Conservation (phyloP, 2,113 vertebrate species). For the human (Homo sapiens) region DNA sequence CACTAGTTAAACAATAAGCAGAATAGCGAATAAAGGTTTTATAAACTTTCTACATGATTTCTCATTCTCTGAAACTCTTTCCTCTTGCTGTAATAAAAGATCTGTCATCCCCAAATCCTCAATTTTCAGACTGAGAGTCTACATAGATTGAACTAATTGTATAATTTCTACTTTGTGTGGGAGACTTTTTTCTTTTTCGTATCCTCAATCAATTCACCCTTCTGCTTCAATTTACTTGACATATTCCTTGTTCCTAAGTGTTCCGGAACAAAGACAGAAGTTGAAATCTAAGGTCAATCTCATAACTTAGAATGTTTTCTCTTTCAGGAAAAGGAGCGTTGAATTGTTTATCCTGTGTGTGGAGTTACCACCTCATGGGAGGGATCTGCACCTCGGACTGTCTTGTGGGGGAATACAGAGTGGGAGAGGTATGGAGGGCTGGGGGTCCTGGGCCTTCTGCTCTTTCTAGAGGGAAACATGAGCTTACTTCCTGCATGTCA, state of each 20-base stretch:
- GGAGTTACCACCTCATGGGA: conserved; percentile 83
- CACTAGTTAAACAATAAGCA: not conserved
- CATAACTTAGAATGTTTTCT: conserved; percentile 20
- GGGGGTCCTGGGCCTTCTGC: not conserved
- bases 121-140: not conserved
- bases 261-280: not conserved
- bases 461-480: too few relatives aligned
- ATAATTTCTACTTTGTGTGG: not conserved
- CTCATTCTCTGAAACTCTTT: not conserved
- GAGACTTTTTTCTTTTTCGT: not conserved
- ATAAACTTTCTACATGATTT: not conserved
- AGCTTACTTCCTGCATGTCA: not conserved
- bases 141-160: not conserved
- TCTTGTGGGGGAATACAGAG: conserved; percentile 86
- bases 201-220: not conserved
- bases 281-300: conserved; percentile 12
- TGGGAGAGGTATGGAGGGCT: conserved; percentile 80
- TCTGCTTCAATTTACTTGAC: not conserved
- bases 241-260: not conserved
- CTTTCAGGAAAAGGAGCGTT: conserved; percentile 82
- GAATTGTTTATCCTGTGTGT: conserved; percentile 88
- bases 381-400: conserved; percentile 88
- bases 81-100: not conserved
- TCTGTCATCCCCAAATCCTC: not conserved
- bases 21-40: not conserved